A percentile compares a stretch with the other conserved stretches of the same genome.
phyloP scores from a whole-genome alignment of 2,888 invertebrate genomes.

The Amphipoea lucens region DNA sequence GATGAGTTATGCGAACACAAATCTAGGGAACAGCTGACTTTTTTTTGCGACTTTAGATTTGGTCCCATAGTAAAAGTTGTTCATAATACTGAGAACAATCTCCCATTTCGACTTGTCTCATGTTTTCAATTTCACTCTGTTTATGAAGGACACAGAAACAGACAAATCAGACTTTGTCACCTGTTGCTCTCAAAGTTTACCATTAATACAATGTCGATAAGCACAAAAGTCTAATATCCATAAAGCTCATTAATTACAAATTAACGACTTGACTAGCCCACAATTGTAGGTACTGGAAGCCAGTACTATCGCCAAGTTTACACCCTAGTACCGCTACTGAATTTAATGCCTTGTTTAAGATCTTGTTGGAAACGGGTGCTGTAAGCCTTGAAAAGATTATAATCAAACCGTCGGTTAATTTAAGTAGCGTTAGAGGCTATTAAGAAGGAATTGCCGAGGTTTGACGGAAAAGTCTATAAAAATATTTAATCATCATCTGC shows the following conservation, averaged over 20 bases:
- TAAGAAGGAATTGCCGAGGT: background rate
- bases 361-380: constrained; percentile 23
- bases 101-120: no score
- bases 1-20: no score
- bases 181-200: background rate
- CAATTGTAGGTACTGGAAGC: background rate
- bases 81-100: no score
- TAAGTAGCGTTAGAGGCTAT: constrained; percentile 16
- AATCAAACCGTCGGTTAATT: constrained; percentile 19
- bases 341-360: constrained; percentile 37
- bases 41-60: no score
- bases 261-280: constrained; percentile 20
- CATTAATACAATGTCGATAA: background rate
- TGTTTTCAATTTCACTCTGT: no score
- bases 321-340: constrained; percentile 35
- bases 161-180: no score
- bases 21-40: no score
- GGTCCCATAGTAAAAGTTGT: no score
- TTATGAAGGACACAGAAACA: no score
- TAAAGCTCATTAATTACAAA: constrained; percentile 1
- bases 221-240: background rate
- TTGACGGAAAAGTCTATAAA: background rate
- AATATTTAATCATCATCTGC: background rate
- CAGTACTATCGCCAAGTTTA: constrained; percentile 30
- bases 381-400: constrained; percentile 10